Percentiles rank a stretch among this genome's conserved stretches.
Evolutionary conservation across 2,113 vertebrate species (phyloP).

Genomic region (Hiodon tergisus): DNA sequence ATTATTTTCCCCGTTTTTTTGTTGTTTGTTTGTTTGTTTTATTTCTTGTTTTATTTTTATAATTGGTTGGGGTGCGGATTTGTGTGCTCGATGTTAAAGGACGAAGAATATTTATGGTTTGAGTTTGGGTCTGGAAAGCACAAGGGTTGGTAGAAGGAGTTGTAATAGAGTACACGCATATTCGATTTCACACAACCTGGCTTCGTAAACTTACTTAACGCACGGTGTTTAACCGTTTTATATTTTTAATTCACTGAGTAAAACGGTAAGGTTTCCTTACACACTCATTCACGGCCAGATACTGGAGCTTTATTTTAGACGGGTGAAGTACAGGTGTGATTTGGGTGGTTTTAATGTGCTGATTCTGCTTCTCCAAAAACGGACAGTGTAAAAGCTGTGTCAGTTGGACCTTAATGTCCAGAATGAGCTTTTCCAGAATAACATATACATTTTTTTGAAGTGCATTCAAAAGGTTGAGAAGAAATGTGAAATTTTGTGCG

Average conservation of each 20-base stretch:
- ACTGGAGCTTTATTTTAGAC: too few species aligned
- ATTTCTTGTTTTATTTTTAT: slow-evolving; percentile 22
- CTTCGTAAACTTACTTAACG: slow-evolving; percentile 2
- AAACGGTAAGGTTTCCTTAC: background rate
- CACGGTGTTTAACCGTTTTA: background rate
- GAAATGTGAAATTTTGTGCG: slow-evolving; percentile 52
- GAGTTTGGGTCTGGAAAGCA: slow-evolving; percentile 25
- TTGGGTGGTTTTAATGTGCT: background rate
- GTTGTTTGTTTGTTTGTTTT: slow-evolving; percentile 11
- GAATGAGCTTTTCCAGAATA: slow-evolving; percentile 22
- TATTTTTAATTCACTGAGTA: background rate
- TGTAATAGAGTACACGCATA: background rate
- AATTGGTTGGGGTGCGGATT: slow-evolving; percentile 34
- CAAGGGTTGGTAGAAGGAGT: slow-evolving; percentile 9
- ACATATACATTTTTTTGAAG: slow-evolving; percentile 33
- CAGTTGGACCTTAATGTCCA: background rate
- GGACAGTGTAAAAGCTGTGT: background rate
- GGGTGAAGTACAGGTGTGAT: background rate
- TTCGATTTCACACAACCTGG: slow-evolving; percentile 2
- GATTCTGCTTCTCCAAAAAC: slow-evolving; percentile 6
- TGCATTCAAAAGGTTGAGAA: slow-evolving; percentile 45
- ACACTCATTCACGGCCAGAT: background rate
- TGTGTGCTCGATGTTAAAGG: slow-evolving; percentile 34
- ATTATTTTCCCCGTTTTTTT: slow-evolving; percentile 13
- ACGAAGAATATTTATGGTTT: slow-evolving; percentile 43